phyloP scores from a whole-genome alignment of 2,797 vertebrate species.

The Erpetoichthys calabaricus region DNA sequence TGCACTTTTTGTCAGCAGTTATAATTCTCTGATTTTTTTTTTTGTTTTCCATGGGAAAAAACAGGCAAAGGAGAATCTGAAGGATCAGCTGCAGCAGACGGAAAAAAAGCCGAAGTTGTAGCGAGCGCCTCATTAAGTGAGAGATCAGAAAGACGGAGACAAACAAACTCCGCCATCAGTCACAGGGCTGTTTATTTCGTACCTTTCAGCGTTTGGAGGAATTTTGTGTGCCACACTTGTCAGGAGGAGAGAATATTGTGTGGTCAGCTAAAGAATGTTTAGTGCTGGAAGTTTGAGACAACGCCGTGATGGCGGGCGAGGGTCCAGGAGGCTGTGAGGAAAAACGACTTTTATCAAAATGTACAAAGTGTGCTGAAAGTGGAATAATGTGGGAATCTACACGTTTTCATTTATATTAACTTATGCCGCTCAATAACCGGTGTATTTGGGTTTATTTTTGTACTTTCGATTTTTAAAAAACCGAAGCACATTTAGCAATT shows the following conservation, averaged over 20 bases:
- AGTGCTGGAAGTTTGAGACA: not conserved
- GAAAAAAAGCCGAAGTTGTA: conserved; percentile 24
- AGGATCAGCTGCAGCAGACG: conserved; percentile 24
- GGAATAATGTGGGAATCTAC: no score
- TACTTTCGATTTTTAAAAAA: no score
- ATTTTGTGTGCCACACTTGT: not conserved
- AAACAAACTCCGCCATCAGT: conserved; percentile 5
- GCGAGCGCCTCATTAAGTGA: conserved; percentile 28
- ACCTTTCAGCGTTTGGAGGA: not conserved
- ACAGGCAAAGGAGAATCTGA: conserved; percentile 19
- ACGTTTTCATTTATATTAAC: no score
- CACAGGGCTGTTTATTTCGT: not conserved
- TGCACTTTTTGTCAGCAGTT: conserved; percentile 20
- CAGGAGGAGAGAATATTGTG: not conserved
- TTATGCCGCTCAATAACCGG: no score
- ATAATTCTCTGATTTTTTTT: conserved; percentile 24
- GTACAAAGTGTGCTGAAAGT: no score
- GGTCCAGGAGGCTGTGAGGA: no score
- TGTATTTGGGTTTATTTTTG: no score
- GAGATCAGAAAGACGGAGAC: conserved; percentile 17
- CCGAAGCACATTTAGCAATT: no score
- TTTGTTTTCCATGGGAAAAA: conserved; percentile 18
- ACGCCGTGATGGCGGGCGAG: no score
- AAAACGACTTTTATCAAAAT: no score
- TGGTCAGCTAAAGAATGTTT: not conserved